phyloP scores from a whole-genome alignment of 2,797 vertebrate genomes.

The Cyclopterus lumpus region DNA sequence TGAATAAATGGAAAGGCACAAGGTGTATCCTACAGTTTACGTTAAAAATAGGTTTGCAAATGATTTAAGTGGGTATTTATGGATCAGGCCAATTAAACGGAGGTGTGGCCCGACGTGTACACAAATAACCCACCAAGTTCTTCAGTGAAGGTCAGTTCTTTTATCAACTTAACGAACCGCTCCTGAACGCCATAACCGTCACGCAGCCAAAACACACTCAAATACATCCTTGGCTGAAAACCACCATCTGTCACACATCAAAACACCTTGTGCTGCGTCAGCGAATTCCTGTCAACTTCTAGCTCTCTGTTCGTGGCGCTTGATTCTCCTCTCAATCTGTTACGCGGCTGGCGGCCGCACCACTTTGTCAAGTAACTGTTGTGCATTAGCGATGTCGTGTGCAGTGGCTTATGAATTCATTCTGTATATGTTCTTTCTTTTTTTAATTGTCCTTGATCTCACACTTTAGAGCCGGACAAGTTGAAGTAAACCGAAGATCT shows the following conservation, averaged over 20 bases:
- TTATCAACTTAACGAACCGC: slow-evolving; percentile 10
- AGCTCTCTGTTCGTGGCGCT: slow-evolving; percentile 28
- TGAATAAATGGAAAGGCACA: background rate
- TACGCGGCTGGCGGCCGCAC: slow-evolving; percentile 5
- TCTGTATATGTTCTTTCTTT: background rate
- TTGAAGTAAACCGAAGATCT: background rate
- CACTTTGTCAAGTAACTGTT: background rate
- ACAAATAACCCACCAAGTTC: background rate
- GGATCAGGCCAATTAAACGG: background rate
- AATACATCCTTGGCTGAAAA: slow-evolving; percentile 46
- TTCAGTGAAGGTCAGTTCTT: slow-evolving; percentile 10
- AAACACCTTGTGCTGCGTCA: slow-evolving; percentile 46
- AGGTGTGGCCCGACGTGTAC: background rate
- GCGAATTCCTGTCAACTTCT: slow-evolving; percentile 41
- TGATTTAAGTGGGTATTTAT: background rate
- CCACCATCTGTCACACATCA: slow-evolving; percentile 64
- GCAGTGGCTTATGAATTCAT: background rate
- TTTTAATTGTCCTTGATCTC: background rate
- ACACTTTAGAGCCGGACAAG: background rate
- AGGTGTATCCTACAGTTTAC: background rate
- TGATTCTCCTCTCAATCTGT: slow-evolving; percentile 33
- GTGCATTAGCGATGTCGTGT: background rate
- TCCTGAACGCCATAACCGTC: slow-evolving; percentile 10
- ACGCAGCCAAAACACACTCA: slow-evolving; percentile 32
- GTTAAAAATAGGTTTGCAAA: background rate